A percentile compares a stretch with the other conserved stretches of the same genome.
Conservation (phyloP, 2,797 vertebrate genomes). For the Anguilla anguilla region DNA sequence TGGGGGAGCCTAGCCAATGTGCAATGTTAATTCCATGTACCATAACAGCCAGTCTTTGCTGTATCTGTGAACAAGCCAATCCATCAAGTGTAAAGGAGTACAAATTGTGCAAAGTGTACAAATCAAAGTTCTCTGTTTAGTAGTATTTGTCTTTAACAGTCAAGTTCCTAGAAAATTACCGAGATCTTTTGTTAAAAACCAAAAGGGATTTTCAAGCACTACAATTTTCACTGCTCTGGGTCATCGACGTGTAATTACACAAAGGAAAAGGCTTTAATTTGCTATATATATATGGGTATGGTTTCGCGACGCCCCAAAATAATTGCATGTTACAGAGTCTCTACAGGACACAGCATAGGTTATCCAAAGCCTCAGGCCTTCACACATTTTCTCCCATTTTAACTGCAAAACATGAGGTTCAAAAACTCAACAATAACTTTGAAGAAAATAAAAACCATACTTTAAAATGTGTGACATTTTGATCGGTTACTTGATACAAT, state of each 20-base stretch:
- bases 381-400: neutral
- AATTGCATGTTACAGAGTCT: neutral
- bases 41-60: neutral
- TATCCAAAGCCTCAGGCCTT: conserved; percentile 1
- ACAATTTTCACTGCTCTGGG: conserved; percentile 57
- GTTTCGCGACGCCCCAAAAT: conserved; percentile 23
- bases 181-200: conserved; percentile 51
- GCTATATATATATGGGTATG: conserved; percentile 68
- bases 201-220: conserved; percentile 67
- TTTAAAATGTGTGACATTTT: neutral
- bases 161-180: neutral
- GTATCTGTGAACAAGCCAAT: neutral
- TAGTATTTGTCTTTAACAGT: neutral
- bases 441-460: neutral
- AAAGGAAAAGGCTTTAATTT: conserved; percentile 59
- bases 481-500: neutral
- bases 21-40: neutral
- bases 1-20: neutral
- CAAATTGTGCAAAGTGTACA: neutral
- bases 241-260: conserved; percentile 53
- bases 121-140: neutral
- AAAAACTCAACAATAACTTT: neutral
- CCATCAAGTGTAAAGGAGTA: neutral
- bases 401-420: neutral
- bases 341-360: neutral